phyloP scores from a whole-genome alignment of 2,888 invertebrate species.

The Eumerus sabulonum region DNA sequence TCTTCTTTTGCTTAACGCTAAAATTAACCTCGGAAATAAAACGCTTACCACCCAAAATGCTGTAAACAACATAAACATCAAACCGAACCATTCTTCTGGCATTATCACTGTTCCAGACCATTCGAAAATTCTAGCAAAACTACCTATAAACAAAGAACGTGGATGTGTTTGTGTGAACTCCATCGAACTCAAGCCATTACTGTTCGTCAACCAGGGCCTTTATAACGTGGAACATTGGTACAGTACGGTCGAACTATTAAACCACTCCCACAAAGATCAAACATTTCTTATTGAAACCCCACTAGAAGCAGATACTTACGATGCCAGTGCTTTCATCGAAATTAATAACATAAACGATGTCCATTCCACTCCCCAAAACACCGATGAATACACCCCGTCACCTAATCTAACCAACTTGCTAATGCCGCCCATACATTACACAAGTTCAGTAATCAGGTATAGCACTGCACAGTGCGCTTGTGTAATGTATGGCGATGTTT shows the following conservation, averaged over 20 bases:
- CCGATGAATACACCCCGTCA: not conserved
- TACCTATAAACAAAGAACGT: constrained; percentile 3
- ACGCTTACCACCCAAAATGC: not conserved
- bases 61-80: not conserved
- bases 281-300: not conserved
- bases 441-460: no score
- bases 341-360: not conserved
- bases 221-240: constrained; percentile 12
- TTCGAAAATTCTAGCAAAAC: constrained; percentile 5
- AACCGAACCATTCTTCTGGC: constrained; percentile 7
- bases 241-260: constrained; percentile 15
- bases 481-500: no score
- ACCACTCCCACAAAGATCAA: constrained; percentile 7
- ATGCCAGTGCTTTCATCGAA: constrained; percentile 1
- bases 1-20: constrained; percentile 3
- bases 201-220: constrained; percentile 9
- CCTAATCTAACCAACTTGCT: not conserved
- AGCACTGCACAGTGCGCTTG: no score
- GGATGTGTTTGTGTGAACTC: not conserved
- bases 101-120: not conserved
- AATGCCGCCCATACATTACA: no score
- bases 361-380: not conserved
- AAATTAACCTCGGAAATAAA: constrained; percentile 8
- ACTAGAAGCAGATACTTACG: constrained; percentile 4
- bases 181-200: constrained; percentile 14